Percentiles rank a stretch among this genome's conserved stretches.
Conservation (phyloP, 2,888 invertebrate species). For the Drosophila mimetica region DNA sequence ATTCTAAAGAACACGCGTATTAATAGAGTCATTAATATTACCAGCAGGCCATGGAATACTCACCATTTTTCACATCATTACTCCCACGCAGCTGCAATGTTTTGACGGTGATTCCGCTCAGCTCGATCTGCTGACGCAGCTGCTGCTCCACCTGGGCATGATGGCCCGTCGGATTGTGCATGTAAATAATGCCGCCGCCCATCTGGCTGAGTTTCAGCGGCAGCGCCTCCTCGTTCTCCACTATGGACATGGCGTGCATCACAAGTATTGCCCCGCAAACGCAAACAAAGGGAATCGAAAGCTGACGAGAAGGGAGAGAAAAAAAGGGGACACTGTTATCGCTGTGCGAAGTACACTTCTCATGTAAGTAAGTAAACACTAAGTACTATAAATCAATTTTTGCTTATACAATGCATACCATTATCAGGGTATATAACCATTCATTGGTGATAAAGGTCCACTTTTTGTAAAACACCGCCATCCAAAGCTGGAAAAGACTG, state of each 20-base stretch:
- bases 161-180: slow-evolving; percentile 58
- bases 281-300: slow-evolving; percentile 67
- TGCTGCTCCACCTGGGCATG: slow-evolving; percentile 54
- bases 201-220: slow-evolving; percentile 71
- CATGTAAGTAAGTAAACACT: too few relatives aligned
- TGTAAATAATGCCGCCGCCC: slow-evolving; percentile 68
- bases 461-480: slow-evolving; percentile 83
- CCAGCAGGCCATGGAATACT: not conserved
- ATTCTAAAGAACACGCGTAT: slow-evolving; percentile 52
- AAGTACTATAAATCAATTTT: not conserved
- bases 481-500: slow-evolving; percentile 65
- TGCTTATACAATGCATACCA: slow-evolving; percentile 64
- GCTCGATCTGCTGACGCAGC: slow-evolving; percentile 67
- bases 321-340: not conserved
- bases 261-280: slow-evolving; percentile 68
- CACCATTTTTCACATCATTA: slow-evolving; percentile 49
- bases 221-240: slow-evolving; percentile 65
- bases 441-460: slow-evolving; percentile 76
- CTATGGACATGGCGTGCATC: slow-evolving; percentile 74
- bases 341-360: too few relatives aligned
- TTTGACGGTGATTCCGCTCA: slow-evolving; percentile 58
- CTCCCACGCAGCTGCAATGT: slow-evolving; percentile 44
- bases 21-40: not conserved
- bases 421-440: slow-evolving; percentile 71
- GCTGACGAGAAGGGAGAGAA: slow-evolving; percentile 52